Percentiles rank a stretch among this genome's conserved stretches.
phyloP scores from a whole-genome alignment of 1,140 invertebrate genomes.

The Euura lappo region DNA sequence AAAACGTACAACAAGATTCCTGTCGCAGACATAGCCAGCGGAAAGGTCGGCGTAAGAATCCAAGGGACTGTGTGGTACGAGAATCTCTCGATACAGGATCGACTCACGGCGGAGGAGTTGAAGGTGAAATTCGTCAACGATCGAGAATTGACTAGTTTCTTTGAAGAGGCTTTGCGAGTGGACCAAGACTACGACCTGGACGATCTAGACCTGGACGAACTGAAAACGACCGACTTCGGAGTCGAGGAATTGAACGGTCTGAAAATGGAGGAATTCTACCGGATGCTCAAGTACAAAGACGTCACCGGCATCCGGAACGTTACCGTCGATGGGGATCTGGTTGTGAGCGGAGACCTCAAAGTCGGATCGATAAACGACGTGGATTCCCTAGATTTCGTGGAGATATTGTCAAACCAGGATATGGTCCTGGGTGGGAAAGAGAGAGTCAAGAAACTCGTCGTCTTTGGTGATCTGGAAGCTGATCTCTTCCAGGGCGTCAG shows the following conservation, averaged over 20 bases:
- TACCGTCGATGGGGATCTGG: conserved; percentile 33
- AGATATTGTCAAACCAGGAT: conserved; percentile 18
- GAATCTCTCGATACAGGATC: conserved; percentile 11
- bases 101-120: conserved; percentile 24
- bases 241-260: conserved; percentile 20
- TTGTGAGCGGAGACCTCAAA: conserved; percentile 23
- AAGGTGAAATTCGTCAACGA: conserved; percentile 25
- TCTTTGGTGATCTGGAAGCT: conserved; percentile 26
- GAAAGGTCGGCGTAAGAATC: conserved; percentile 14
- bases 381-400: conserved; percentile 23
- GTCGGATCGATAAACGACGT: conserved; percentile 25
- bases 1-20: conserved; percentile 33
- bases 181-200: conserved; percentile 13
- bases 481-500: conserved; percentile 20
- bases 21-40: conserved; percentile 27
- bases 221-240: conserved; percentile 22
- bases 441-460: conserved; percentile 24
- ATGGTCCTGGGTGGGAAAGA: conserved; percentile 20
- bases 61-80: conserved; percentile 10
- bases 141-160: neutral
- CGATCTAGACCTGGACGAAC: conserved; percentile 8
- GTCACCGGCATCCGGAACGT: conserved; percentile 9
- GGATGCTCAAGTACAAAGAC: neutral
- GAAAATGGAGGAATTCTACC: neutral
- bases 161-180: conserved; percentile 14